These are phyloP conservation scores for Hoplostethus mediterraneus DNA, from an alignment of 2,797 vertebrate genomes.

Conservation along the genomic window DNA sequence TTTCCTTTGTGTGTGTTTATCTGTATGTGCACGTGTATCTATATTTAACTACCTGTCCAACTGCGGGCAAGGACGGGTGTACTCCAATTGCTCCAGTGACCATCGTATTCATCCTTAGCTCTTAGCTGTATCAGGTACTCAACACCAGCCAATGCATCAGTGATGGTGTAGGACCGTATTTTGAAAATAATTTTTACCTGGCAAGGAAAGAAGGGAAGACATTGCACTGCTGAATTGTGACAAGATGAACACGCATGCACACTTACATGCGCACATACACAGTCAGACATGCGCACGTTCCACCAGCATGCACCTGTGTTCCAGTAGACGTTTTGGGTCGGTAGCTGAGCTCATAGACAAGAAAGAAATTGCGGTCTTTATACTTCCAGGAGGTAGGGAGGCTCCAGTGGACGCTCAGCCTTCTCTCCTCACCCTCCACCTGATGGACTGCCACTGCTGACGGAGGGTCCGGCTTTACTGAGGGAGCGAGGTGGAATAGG, in stretches of 20 bases:
- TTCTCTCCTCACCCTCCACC: constrained; percentile 47
- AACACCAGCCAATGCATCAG: constrained; percentile 74
- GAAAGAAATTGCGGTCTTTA: constrained; percentile 66
- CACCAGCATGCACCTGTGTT: constrained; percentile 58
- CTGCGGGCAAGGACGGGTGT: constrained; percentile 70
- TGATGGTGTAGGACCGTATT: constrained; percentile 73
- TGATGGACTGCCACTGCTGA: constrained; percentile 70
- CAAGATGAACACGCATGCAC: constrained; percentile 15
- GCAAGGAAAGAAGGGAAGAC: too few species aligned
- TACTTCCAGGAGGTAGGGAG: constrained; percentile 86
- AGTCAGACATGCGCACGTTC: neutral
- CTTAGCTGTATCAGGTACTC: constrained; percentile 85
- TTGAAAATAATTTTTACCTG: too few species aligned
- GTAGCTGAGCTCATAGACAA: constrained; percentile 89
- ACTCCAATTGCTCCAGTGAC: constrained; percentile 91
- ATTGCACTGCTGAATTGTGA: neutral
- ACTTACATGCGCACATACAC: neutral
- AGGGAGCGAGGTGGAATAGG: neutral
- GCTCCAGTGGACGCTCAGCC: constrained; percentile 85
- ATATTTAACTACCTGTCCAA: constrained; percentile 84
- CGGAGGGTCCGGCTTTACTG: constrained; percentile 92
- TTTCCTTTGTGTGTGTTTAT: constrained; percentile 1
- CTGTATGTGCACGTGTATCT: neutral
- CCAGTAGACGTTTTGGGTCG: constrained; percentile 38
- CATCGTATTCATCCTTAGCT: constrained; percentile 86